These are phyloP conservation scores for Leptatherina wallacei DNA, from an alignment of 2,797 vertebrate genomes.

Conservation along the genomic window DNA sequence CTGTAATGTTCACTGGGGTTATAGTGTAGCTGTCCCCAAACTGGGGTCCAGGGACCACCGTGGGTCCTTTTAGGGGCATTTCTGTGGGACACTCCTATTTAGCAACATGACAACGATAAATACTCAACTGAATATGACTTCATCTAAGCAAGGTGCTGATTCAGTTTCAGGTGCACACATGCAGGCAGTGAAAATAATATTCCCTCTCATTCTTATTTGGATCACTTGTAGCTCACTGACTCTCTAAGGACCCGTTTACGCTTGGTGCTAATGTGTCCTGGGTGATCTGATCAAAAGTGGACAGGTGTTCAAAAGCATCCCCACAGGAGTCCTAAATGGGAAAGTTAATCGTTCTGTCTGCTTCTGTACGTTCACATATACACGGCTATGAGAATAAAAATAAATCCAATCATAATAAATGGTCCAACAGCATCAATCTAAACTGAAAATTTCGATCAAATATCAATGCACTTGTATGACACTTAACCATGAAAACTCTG, in stretches of 20 bases:
- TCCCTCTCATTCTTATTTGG: background rate
- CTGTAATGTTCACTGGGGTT: conserved; percentile 26
- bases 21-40: background rate
- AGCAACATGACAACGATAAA: conserved; percentile 1
- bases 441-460: no score
- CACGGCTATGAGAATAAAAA: no score
- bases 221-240: background rate
- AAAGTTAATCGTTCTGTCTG: background rate
- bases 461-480: no score
- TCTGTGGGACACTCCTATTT: conserved; percentile 5
- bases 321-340: background rate
- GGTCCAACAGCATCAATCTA: no score
- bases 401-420: no score
- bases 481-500: no score
- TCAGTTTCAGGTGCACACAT: background rate
- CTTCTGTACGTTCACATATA: no score
- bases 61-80: background rate
- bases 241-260: background rate
- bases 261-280: background rate
- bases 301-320: background rate
- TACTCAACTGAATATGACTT: background rate
- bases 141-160: background rate
- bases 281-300: background rate
- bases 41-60: conserved; percentile 8
- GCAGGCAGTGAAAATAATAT: background rate